phyloP scores from a whole-genome alignment of 2,113 vertebrate species.

The Solea senegalensis region DNA sequence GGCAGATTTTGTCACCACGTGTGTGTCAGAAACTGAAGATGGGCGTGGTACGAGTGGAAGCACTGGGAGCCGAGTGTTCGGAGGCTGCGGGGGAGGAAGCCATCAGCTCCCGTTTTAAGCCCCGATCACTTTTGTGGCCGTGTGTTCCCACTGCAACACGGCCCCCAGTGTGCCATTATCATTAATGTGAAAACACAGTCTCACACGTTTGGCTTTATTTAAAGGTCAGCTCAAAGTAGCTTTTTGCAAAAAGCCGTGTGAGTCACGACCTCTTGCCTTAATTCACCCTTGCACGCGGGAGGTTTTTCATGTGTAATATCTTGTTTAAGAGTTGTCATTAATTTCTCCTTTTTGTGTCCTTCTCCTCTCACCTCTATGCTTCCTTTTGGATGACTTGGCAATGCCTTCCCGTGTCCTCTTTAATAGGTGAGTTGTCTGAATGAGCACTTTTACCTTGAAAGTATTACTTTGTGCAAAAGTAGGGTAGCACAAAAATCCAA shows the following conservation, averaged over 20 bases:
- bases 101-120: too few relatives aligned
- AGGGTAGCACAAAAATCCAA: conserved; percentile 26
- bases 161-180: conserved; percentile 20
- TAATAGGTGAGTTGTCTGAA: conserved; percentile 72
- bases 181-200: conserved; percentile 23
- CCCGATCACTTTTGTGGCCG: too few relatives aligned
- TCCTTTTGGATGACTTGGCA: conserved; percentile 6
- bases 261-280: conserved; percentile 9
- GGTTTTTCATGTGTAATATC: conserved; percentile 10
- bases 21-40: too few relatives aligned
- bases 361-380: conserved; percentile 10
- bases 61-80: too few relatives aligned
- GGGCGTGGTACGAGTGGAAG: too few relatives aligned
- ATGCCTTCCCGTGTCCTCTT: conserved; percentile 19
- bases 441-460: conserved; percentile 10
- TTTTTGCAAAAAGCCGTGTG: conserved; percentile 19
- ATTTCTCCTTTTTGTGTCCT: conserved; percentile 31
- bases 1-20: too few relatives aligned
- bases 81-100: too few relatives aligned
- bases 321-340: conserved; percentile 27
- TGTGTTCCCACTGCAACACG: background rate
- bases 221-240: conserved; percentile 53
- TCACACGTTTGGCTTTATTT: conserved; percentile 29
- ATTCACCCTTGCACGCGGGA: conserved; percentile 17
- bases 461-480: conserved; percentile 21